Evolutionary conservation across 2,113 vertebrate genomes (phyloP).

Genomic region (Phrynosoma blainvillii): DNA sequence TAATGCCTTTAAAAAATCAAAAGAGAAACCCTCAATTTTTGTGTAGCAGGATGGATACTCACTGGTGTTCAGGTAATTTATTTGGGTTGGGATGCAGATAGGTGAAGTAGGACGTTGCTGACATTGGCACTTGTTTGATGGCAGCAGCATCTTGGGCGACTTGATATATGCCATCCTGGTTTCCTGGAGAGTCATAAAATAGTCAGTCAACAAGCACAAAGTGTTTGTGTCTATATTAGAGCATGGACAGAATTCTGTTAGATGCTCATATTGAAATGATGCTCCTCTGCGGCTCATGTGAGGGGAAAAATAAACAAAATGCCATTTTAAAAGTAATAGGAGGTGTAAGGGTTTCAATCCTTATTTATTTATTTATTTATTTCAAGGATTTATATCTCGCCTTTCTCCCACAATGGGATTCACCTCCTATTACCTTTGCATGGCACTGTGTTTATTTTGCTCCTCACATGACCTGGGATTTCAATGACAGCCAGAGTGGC

Average conservation of each 20-base stretch:
- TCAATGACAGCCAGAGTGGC: too few relatives aligned
- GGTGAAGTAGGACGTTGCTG: background rate
- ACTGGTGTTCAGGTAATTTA: background rate
- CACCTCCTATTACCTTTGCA: too few relatives aligned
- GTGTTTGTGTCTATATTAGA: too few relatives aligned
- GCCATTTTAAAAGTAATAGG: too few relatives aligned
- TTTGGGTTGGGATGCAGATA: background rate
- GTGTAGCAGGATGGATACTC: background rate
- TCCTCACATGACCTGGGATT: too few relatives aligned
- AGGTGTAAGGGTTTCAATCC: too few relatives aligned
- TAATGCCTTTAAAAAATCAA: background rate
- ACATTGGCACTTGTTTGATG: background rate
- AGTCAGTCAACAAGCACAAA: background rate
- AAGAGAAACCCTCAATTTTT: background rate
- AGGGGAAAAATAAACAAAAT: background rate
- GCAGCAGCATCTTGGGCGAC: background rate
- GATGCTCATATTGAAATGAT: background rate
- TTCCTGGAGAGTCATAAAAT: background rate
- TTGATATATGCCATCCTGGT: background rate
- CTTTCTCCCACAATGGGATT: too few relatives aligned
- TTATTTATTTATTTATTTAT: too few relatives aligned
- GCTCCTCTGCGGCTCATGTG: background rate
- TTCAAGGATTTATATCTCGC: too few relatives aligned
- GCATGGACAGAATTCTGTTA: too few relatives aligned
- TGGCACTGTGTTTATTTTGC: too few relatives aligned